Base-by-base conservation (phyloP, 2,888 invertebrate species). In the Syrphus vitripennis region DNA sequence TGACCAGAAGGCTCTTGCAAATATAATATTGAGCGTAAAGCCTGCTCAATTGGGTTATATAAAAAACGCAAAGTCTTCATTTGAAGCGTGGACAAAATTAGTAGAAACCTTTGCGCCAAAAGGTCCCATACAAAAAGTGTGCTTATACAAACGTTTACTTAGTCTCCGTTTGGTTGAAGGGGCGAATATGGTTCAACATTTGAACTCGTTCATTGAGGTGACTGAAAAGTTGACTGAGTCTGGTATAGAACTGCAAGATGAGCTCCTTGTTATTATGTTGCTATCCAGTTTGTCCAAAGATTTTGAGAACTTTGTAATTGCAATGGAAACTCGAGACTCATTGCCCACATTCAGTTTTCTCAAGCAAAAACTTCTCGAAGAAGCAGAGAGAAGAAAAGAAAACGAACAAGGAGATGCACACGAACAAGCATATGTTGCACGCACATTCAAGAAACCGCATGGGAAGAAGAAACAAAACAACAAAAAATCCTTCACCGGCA, bases 1-100 rank as follows among this genome's bases (percentile, higher is more conserved):
- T n/a, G n/a, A n/a, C n/a, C n/a, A n/a, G n/a, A n/a, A n/a, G n/a
- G n/a, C n/a, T n/a, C n/a, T n/a, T n/a, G n/a, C n/a, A n/a, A n/a
- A n/a, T n/a, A n/a, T n/a, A n/a, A n/a, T n/a, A n/a, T n/a, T n/a
- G n/a, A n/a, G n/a, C n/a, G n/a, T n/a, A n/a, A n/a, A n/a, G n/a
- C n/a, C n/a, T n/a, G n/a, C n/a, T n/a, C n/a, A n/a, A n/a, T n/a
- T n/a, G n/a, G n/a, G n/a, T n/a, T 86, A 77, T 29, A 80, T 83
- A 16, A 87, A 80, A 63, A 70, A 75, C 45, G 63, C 59, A 14
- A 76, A 59, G 59, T 74, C 77, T 14, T 82, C 87, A 12, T 31
- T 29, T 31, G 82, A 77, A 70, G 87, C 87, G 10, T 82, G 87
- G 82, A 12, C 57, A 14, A 78, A 82, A 21, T 16, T 87, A 12